Conservation (phyloP, 2,797 vertebrate genomes). For the Megaceryle alcyon region DNA sequence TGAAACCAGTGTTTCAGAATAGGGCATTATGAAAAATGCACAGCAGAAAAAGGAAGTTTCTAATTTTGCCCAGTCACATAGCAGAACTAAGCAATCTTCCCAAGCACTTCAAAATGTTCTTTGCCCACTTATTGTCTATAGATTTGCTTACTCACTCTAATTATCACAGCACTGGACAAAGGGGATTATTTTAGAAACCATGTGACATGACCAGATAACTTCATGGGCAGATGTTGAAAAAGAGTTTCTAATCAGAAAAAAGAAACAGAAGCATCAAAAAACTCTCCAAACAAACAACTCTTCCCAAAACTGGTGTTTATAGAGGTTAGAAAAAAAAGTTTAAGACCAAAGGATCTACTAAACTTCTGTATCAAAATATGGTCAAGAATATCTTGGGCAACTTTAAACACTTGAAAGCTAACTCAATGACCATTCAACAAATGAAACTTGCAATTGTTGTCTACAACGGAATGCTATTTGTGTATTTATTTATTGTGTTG, state of each 20-base stretch:
- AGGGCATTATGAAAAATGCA: not conserved
- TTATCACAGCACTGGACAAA: not conserved
- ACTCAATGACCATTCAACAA: not conserved
- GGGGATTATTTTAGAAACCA: not conserved
- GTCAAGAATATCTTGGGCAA: not conserved
- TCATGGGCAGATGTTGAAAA: not conserved
- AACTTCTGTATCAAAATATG: fast-evolving
- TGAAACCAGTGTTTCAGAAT: not conserved
- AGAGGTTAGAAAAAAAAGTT: not conserved
- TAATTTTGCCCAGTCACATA: not conserved
- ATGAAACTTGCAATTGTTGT: not conserved
- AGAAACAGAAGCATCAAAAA: not conserved
- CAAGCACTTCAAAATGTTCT: not conserved
- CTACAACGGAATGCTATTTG: not conserved
- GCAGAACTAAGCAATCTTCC: not conserved
- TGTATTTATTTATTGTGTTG: not conserved
- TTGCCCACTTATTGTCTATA: not conserved
- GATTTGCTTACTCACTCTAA: not conserved
- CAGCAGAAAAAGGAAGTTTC: not conserved
- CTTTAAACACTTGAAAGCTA: not conserved
- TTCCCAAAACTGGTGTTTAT: not conserved
- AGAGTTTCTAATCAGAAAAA: not conserved
- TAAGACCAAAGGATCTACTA: not conserved
- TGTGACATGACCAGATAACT: not conserved
- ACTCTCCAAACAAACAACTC: not conserved